Conservation (phyloP, 2,888 invertebrate species). For the Netelia melanura region DNA sequence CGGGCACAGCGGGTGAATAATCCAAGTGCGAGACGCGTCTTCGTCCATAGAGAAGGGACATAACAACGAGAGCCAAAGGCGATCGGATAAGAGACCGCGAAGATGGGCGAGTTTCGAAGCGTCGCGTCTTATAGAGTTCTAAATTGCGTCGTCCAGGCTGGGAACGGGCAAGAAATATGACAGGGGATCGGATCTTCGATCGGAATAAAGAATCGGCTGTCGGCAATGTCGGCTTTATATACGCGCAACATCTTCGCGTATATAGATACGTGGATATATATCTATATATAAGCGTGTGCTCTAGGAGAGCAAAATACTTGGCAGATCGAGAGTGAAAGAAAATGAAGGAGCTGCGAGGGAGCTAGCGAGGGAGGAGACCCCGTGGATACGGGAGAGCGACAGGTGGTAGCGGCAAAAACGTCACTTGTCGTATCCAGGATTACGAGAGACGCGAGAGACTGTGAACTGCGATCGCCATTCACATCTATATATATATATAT, state of each 20-base stretch:
- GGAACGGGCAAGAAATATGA: conserved; percentile 79
- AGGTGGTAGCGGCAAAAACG: conserved; percentile 79
- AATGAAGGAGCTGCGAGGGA: conserved; percentile 53
- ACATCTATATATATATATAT: background rate
- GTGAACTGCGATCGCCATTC: conserved; percentile 25
- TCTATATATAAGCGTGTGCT: background rate
- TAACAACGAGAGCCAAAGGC: background rate
- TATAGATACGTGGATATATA: background rate
- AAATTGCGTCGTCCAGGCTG: conserved; percentile 78
- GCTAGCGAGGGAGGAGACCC: conserved; percentile 67
- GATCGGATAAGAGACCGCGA: background rate
- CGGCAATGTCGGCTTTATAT: conserved; percentile 47
- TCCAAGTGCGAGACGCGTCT: conserved; percentile 64
- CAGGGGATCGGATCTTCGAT: conserved; percentile 77
- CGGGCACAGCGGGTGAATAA: conserved; percentile 44
- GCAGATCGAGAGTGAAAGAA: conserved; percentile 52
- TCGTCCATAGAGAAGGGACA: conserved; percentile 68
- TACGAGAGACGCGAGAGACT: conserved; percentile 66
- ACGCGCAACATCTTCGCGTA: conserved; percentile 13
- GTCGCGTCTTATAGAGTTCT: conserved; percentile 71
- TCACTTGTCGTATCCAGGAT: conserved; percentile 75
- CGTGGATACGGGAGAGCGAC: conserved; percentile 72
- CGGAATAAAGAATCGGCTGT: conserved; percentile 78
- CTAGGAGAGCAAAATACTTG: conserved; percentile 31
- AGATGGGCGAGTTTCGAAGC: background rate